phyloP scores from a whole-genome alignment of 2,888 invertebrate species.

The Drosophila pseudotalamancana region DNA sequence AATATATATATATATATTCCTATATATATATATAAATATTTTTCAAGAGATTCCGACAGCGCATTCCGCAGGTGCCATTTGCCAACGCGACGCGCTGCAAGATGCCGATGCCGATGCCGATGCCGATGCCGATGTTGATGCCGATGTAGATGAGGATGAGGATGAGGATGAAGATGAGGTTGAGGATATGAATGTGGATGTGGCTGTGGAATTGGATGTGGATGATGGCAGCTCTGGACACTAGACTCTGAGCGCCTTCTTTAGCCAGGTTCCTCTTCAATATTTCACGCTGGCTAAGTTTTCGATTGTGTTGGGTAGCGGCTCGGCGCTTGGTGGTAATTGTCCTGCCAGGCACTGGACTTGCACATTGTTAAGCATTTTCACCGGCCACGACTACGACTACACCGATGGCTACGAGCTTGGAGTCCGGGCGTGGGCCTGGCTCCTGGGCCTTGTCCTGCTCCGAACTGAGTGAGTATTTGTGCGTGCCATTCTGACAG shows the following conservation, averaged over 20 bases:
- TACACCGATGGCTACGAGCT: background rate
- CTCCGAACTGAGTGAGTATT: slow-evolving; percentile 68
- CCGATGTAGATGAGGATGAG: background rate
- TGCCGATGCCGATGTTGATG: slow-evolving; percentile 11
- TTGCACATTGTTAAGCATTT: slow-evolving; percentile 71
- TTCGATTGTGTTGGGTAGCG: slow-evolving; percentile 66
- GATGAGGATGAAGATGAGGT: background rate
- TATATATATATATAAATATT: slow-evolving; percentile 66
- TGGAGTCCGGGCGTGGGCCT: background rate
- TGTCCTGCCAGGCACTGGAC: slow-evolving; percentile 63
- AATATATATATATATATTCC: slow-evolving; percentile 31
- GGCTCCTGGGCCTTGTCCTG: background rate
- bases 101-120: slow-evolving; percentile 35
- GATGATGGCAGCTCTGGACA: slow-evolving; percentile 15
- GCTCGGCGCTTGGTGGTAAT: slow-evolving; percentile 67
- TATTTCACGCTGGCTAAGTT: slow-evolving; percentile 76
- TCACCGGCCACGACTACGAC: slow-evolving; percentile 30
- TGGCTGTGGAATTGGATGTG: background rate
- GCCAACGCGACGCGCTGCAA: slow-evolving; percentile 28
- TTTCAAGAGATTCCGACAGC: slow-evolving; percentile 76
- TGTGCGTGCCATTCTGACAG: slow-evolving; percentile 79
- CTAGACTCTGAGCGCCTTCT: background rate
- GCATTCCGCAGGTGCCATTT: slow-evolving; percentile 74
- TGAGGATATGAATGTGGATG: slow-evolving; percentile 2
- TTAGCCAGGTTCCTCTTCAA: slow-evolving; percentile 49